phyloP scores from a whole-genome alignment of 2,797 vertebrate species.

The Smutsia temminckii region DNA sequence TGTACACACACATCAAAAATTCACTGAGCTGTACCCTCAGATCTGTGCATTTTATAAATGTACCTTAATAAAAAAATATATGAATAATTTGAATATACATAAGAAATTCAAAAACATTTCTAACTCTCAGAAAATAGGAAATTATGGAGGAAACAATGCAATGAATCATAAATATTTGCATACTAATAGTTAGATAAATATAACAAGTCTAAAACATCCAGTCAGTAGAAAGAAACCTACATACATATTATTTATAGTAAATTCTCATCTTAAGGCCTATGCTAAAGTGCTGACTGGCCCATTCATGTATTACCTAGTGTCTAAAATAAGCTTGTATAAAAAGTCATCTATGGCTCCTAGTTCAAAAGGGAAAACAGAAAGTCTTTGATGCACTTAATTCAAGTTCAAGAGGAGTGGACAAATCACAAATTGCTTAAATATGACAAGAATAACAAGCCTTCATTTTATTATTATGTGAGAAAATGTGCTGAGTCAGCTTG shows the following conservation, averaged over 20 bases:
- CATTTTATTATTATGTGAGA: neutral
- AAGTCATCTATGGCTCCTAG: neutral
- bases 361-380: conserved; percentile 22
- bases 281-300: neutral
- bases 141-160: neutral
- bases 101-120: neutral
- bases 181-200: neutral
- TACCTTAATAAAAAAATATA: no score
- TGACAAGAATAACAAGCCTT: neutral
- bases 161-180: neutral
- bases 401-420: neutral
- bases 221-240: neutral
- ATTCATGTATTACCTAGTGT: neutral
- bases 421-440: neutral
- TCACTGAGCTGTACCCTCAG: no score
- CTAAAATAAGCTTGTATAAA: neutral
- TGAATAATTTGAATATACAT: no score
- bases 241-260: neutral
- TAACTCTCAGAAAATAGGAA: neutral
- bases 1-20: no score
- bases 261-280: neutral
- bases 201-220: neutral
- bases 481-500: neutral
- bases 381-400: neutral
- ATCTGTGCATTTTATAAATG: no score